A percentile compares a stretch with the other conserved stretches of the same genome.
Evolutionary conservation across 2,888 invertebrate species (phyloP).

Genomic region (Sminthurinus aureus): DNA sequence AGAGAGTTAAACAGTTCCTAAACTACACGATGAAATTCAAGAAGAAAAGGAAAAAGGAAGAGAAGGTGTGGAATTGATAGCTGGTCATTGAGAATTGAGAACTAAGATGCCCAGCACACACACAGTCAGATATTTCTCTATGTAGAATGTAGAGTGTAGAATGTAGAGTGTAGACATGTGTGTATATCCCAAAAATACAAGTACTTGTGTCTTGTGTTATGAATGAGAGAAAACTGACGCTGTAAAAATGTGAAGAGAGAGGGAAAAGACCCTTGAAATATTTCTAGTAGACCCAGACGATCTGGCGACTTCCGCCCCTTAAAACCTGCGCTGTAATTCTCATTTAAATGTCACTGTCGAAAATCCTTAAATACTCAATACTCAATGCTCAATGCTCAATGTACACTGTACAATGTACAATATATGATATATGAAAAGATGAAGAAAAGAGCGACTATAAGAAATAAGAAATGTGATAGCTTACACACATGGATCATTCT

Average conservation of each 20-base stretch:
- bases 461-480: no score
- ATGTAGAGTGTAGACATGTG: background rate
- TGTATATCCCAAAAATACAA: background rate
- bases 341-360: background rate
- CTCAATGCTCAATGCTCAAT: no score
- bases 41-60: no score
- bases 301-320: slow-evolving; percentile 40
- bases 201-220: background rate
- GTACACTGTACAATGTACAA: no score
- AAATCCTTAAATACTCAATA: no score
- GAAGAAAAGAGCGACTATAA: no score
- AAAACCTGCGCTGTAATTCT: slow-evolving; percentile 16
- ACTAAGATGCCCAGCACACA: background rate
- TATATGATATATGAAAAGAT: no score
- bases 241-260: background rate
- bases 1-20: no score
- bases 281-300: slow-evolving; percentile 24
- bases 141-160: background rate
- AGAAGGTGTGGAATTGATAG: no score
- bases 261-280: slow-evolving; percentile 9
- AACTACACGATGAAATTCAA: no score
- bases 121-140: background rate
- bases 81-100: no score
- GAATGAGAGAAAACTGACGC: background rate
- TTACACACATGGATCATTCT: no score